These are phyloP conservation scores for Calephelis perditalis DNA, from an alignment of 2,888 invertebrate species.

Conservation along the genomic window DNA sequence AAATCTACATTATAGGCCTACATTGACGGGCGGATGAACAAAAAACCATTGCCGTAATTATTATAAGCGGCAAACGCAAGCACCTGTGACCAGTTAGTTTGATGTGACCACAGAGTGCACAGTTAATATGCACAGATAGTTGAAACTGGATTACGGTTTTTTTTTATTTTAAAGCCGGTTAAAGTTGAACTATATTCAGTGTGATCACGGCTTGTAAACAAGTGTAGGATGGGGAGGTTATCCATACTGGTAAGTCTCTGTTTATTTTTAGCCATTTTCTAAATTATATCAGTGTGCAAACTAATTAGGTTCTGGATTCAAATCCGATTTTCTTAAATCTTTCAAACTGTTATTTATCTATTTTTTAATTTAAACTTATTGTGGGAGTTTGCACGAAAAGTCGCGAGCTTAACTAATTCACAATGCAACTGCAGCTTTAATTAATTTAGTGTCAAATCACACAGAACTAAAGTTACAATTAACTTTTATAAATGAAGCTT, in stretches of 20 bases:
- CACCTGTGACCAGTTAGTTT: slow-evolving; percentile 50
- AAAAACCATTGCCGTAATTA: slow-evolving; percentile 70
- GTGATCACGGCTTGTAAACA: slow-evolving; percentile 30
- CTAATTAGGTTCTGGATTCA: no score
- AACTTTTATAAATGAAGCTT: no score
- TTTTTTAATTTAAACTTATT: no score
- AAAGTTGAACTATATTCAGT: slow-evolving; percentile 45
- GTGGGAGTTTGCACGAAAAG: no score
- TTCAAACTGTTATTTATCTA: no score
- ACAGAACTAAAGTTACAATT: no score
- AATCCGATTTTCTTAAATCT: no score
- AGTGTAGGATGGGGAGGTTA: slow-evolving; percentile 41
- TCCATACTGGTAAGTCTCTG: slow-evolving; percentile 40
- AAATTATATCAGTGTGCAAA: no score
- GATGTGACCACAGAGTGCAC: slow-evolving; percentile 39
- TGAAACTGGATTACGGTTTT: slow-evolving; percentile 25
- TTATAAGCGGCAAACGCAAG: slow-evolving; percentile 60
- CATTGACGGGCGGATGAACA: slow-evolving; percentile 52
- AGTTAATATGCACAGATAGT: slow-evolving; percentile 31
- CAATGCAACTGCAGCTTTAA: no score
- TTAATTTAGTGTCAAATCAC: no score
- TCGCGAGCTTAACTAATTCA: no score
- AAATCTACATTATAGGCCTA: slow-evolving; percentile 33
- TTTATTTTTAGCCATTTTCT: not conserved
- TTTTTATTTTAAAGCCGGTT: slow-evolving; percentile 39